Conservation (phyloP, 53 echinoderm and acorn worm genomes). For the Crossaster papposus region DNA sequence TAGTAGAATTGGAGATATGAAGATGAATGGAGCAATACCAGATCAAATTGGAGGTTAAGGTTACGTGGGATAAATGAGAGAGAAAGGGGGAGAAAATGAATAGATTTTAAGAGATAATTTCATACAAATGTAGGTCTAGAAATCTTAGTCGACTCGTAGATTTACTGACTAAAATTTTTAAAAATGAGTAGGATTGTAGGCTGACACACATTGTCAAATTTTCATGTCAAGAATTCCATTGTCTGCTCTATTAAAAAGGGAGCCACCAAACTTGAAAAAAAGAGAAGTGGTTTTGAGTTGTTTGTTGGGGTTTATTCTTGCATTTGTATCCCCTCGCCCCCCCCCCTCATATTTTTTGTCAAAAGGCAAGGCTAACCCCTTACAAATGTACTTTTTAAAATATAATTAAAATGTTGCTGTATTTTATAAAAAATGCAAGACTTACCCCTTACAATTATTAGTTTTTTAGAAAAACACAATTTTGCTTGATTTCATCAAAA, state of each 20-base stretch:
- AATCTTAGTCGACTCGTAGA: slow-evolving; percentile 45
- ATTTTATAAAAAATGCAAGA: too few relatives aligned
- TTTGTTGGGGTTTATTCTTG: not conserved
- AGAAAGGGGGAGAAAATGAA: slow-evolving; percentile 30
- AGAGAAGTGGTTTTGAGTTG: not conserved
- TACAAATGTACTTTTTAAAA: too few relatives aligned
- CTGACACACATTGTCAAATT: slow-evolving; percentile 46
- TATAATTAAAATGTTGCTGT: too few relatives aligned
- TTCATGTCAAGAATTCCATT: slow-evolving; percentile 54
- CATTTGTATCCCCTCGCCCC: too few relatives aligned
- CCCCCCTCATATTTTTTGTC: too few relatives aligned
- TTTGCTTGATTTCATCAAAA: too few relatives aligned
- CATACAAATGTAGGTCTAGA: slow-evolving; percentile 51
- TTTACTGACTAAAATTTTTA: slow-evolving; percentile 50
- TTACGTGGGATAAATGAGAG: not conserved
- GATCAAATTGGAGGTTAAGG: not conserved
- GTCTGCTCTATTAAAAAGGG: slow-evolving; percentile 61
- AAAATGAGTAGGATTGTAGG: slow-evolving; percentile 53
- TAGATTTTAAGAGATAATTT: slow-evolving; percentile 61
- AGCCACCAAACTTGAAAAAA: slow-evolving; percentile 51
- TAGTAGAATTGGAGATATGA: slow-evolving; percentile 14
- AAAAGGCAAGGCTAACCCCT: too few relatives aligned
- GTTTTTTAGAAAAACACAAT: too few relatives aligned
- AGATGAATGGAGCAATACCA: slow-evolving; percentile 54
- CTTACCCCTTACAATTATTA: too few relatives aligned